Evolutionary conservation across 2,113 vertebrate genomes (phyloP), one percentile per base, ranked within the genome.

Genomic region (Ancistrus triradiatus): DNA sequence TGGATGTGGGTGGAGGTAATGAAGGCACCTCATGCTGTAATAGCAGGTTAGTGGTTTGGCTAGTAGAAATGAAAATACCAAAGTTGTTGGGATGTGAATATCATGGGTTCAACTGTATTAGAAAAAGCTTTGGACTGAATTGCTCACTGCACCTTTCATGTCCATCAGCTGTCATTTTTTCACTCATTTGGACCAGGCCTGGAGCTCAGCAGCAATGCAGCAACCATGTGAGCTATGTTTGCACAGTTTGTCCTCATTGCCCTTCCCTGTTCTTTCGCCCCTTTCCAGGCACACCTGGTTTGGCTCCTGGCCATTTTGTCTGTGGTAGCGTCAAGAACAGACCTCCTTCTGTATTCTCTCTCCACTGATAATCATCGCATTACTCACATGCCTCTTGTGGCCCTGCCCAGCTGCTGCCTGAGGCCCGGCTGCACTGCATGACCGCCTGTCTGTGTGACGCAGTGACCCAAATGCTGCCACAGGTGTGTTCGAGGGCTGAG

Each of bases 341-440:
- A 82, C 80, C 38, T 78, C 59, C 74, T 64, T 59, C 79, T 86
- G 80, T 86, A 82, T 84, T 80, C 75, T 73, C 73, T 57, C 6
- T 33, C 42, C 31, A 19, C 57, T 76, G 81, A 84, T 85, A 86
- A 83, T 86, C 80, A 84, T 85, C 84, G 74, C 86, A 85, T 87
- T 82, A 80, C 83, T 84, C 42, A 67, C 83, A 84, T 86, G 80
- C 82, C 75, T 84, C 68, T 65, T 82, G 64, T 53, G 33, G 49
- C 52, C 42, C 35, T 46, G 60, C 75, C 72, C 57, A 33, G 51
- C 66, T 74, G 74, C 75, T 74, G 74, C 75, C 77, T 74, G 50
- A 19, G 37, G 33, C 33, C 28, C 27, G 13, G 44, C 48, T 43
- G 14, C 25, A 2, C 50, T 74, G 69, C 82, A 81, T 14, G 25